phyloP scores from a whole-genome alignment of 2,113 vertebrate genomes.

The Anser cygnoides region DNA sequence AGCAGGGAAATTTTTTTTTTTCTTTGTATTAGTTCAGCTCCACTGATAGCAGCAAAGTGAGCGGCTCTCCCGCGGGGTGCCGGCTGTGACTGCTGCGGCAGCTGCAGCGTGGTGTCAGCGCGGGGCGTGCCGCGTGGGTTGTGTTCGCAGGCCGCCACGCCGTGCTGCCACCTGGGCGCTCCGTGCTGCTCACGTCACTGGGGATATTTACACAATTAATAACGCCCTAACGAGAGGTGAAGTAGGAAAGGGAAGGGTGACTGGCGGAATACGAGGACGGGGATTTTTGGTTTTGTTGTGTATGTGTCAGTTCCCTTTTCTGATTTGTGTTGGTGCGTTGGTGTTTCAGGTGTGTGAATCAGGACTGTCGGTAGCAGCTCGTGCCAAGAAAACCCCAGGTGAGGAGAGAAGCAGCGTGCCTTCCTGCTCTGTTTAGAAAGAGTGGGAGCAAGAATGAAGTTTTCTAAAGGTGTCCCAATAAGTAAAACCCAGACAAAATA shows the following conservation, averaged over 20 bases:
- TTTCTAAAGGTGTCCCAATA: not conserved
- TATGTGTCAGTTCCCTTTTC: not conserved
- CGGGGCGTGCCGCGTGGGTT: not conserved
- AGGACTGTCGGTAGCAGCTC: not conserved
- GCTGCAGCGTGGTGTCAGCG: not conserved
- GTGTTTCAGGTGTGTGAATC: not conserved
- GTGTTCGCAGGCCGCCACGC: not conserved
- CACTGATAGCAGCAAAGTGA: not conserved
- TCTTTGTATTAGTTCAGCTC: not conserved
- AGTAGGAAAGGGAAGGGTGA: not conserved
- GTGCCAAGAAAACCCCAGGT: not conserved
- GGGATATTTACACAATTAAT: not conserved
- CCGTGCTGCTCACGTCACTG: not conserved
- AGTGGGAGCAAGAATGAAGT: not conserved
- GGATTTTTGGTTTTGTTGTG: not conserved
- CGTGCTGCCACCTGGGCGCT: not conserved
- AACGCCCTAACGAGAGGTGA: not conserved
- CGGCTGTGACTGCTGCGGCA: not conserved
- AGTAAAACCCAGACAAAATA: not conserved
- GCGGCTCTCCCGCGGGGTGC: rapidly evolving
- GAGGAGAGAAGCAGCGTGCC: not conserved
- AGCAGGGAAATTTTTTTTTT: not conserved
- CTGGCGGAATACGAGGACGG: not conserved
- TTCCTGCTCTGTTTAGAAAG: not conserved
- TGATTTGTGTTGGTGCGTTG: not conserved